These are phyloP conservation scores for Larimichthys polyactis DNA, from an alignment of 2,113 vertebrate species.

Conservation along the genomic window DNA sequence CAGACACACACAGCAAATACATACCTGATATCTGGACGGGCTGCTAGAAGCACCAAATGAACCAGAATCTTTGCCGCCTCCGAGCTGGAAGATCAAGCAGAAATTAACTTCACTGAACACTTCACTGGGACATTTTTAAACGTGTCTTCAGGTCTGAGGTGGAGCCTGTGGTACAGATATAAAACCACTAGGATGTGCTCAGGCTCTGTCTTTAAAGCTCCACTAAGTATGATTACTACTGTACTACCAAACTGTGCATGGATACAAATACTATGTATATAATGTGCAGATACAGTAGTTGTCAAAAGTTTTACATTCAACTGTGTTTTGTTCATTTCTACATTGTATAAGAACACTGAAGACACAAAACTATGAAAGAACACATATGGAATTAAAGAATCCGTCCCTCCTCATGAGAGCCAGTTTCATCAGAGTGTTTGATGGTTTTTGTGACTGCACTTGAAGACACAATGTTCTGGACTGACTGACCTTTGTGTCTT, in stretches of 20 bases:
- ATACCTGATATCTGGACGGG: conserved; percentile 75
- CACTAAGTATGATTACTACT: background rate
- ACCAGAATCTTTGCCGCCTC: conserved; percentile 57
- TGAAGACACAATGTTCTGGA: no score
- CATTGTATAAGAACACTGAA: no score
- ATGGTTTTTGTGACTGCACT: no score
- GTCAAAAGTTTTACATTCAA: no score
- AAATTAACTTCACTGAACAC: conserved; percentile 13
- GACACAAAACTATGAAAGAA: no score
- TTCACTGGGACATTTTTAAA: background rate
- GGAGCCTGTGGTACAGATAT: conserved; percentile 36
- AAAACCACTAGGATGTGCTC: conserved; percentile 64
- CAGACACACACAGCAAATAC: background rate
- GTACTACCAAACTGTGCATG: background rate
- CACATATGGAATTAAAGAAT: no score
- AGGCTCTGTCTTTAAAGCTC: background rate
- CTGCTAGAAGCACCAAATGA: conserved; percentile 52
- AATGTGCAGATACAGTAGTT: no score
- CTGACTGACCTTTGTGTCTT: no score
- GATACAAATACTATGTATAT: background rate
- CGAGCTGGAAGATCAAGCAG: conserved; percentile 59
- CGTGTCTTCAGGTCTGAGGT: background rate
- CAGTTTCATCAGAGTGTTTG: no score
- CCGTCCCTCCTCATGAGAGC: no score
- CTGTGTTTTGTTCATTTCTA: no score